phyloP scores from a whole-genome alignment of 2,797 vertebrate species.

The Halcyon leucocephala region DNA sequence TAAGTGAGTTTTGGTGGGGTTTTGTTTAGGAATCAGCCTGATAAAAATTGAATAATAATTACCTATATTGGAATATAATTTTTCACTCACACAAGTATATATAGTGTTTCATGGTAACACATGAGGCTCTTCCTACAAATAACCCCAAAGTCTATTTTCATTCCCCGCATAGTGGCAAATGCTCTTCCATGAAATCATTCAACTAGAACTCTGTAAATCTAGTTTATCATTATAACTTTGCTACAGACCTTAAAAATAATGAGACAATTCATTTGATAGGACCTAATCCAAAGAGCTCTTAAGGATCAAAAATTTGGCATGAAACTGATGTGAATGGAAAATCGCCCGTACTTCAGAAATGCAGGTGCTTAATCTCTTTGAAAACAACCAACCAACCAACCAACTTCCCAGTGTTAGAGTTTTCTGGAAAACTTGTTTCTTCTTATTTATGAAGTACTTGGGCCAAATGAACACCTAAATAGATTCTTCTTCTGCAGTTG shows the following conservation, averaged over 20 bases:
- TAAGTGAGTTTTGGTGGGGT: neutral
- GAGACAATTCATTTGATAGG: neutral
- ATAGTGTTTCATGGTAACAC: neutral
- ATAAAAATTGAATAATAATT: neutral
- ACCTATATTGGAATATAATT: neutral
- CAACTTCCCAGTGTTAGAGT: neutral
- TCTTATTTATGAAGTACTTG: neutral
- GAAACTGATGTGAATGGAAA: neutral
- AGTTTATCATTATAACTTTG: neutral
- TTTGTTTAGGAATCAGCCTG: neutral
- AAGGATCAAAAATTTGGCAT: neutral
- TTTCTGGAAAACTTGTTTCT: neutral
- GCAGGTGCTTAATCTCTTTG: neutral
- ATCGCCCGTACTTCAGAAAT: neutral
- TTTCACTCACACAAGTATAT: neutral
- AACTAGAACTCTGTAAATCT: neutral
- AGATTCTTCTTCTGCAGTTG: neutral
- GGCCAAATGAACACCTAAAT: neutral
- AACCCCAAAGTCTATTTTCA: neutral
- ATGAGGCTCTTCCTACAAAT: neutral
- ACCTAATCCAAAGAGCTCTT: neutral
- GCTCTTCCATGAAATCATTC: neutral
- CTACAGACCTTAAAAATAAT: neutral
- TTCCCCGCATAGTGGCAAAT: neutral
- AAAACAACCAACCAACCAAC: no score